phyloP scores from a whole-genome alignment of 2,888 invertebrate species.

The Drepana falcataria region DNA sequence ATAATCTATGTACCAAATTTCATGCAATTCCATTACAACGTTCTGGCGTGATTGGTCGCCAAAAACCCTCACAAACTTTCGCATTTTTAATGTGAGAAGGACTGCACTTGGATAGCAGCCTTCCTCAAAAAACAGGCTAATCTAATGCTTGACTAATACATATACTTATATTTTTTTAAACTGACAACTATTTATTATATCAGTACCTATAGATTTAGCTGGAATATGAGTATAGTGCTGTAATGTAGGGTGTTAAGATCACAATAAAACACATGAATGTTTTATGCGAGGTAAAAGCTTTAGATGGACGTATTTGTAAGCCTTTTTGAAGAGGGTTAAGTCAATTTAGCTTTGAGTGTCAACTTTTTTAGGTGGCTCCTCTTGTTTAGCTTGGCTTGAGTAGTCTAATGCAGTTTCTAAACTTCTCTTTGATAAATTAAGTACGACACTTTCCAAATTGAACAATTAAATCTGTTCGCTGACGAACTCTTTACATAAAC shows the following conservation, averaged over 20 bases:
- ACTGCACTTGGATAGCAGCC: no score
- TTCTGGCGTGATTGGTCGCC: no score
- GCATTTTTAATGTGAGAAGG: no score
- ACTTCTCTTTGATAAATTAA: conserved; percentile 4
- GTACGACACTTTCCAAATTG: not conserved
- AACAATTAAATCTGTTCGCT: not conserved
- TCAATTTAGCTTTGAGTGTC: conserved; percentile 68
- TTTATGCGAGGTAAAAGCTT: conserved; percentile 69
- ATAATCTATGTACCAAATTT: no score
- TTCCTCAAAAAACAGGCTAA: no score
- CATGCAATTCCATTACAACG: no score
- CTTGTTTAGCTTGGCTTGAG: conserved; percentile 24
- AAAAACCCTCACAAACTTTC: no score
- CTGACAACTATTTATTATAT: not conserved
- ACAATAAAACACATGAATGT: conserved; percentile 67
- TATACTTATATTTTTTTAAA: no score
- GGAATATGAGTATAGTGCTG: conserved; percentile 18
- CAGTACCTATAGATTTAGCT: conserved; percentile 5
- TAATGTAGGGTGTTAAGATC: conserved; percentile 59
- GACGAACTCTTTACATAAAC: no score
- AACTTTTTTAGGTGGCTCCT: conserved; percentile 63
- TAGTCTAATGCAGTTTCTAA: conserved; percentile 25
- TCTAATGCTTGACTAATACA: no score
- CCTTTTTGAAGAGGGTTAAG: conserved; percentile 73
- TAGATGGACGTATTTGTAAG: conserved; percentile 64